phyloP scores from a whole-genome alignment of 2,113 vertebrate species.

The Eptatretus burgeri region DNA sequence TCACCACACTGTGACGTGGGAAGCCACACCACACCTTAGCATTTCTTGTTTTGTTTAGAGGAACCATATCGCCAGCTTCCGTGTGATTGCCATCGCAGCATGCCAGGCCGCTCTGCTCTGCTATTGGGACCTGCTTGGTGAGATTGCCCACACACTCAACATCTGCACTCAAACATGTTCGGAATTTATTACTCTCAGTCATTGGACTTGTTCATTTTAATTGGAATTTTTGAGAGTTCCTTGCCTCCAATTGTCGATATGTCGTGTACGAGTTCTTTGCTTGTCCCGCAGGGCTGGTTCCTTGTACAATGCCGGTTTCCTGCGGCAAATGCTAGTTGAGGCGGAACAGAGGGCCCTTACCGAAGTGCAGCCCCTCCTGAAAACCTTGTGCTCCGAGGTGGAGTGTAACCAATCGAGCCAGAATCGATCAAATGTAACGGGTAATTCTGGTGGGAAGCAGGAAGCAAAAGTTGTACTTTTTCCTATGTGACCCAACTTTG shows the following conservation, averaged over 20 bases:
- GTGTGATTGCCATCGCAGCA: constrained; percentile 54
- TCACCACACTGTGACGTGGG: too few species aligned
- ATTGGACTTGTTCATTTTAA: too few species aligned
- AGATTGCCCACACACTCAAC: constrained; percentile 8
- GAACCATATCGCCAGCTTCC: constrained; percentile 48
- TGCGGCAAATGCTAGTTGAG: constrained; percentile 54
- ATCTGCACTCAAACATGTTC: too few species aligned
- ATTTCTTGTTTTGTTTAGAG: constrained; percentile 18
- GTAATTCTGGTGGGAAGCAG: too few species aligned
- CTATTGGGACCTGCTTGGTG: constrained; percentile 75
- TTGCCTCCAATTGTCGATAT: neutral
- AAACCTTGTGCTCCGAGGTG: constrained; percentile 55
- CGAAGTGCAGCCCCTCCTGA: constrained; percentile 54
- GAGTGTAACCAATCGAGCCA: constrained; percentile 24
- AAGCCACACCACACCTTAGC: too few species aligned
- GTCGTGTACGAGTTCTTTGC: neutral
- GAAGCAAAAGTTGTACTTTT: too few species aligned
- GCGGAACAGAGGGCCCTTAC: constrained; percentile 42
- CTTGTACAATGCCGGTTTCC: constrained; percentile 60
- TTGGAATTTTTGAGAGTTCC: too few species aligned
- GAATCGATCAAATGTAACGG: too few species aligned
- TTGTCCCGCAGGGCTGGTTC: constrained; percentile 39
- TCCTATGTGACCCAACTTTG: too few species aligned
- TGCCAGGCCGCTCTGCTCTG: constrained; percentile 68
- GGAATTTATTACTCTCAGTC: too few species aligned